A percentile compares a stretch with the other conserved stretches of the same genome.
These are phyloP conservation scores for Lepeophtheirus salmonis DNA, from an alignment of 1,140 invertebrate species.

Conservation along the genomic window DNA sequence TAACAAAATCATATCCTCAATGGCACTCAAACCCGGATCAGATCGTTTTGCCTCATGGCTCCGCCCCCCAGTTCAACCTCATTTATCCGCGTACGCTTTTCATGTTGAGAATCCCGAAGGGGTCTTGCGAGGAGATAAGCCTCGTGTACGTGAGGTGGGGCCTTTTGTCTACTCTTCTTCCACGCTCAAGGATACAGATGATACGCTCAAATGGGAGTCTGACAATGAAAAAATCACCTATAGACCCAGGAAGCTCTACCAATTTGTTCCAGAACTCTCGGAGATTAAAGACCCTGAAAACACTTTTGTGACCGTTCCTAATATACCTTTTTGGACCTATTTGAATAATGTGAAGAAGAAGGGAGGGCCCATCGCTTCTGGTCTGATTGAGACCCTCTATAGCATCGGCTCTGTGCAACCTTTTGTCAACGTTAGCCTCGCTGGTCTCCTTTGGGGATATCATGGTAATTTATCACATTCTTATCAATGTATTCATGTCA, in stretches of 20 bases:
- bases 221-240: conserved; percentile 23
- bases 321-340: conserved; percentile 3
- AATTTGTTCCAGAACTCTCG: neutral
- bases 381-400: neutral
- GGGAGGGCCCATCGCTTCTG: neutral
- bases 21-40: conserved; percentile 1
- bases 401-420: neutral
- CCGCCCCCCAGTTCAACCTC: conserved; percentile 8
- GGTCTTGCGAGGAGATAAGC: conserved; percentile 27
- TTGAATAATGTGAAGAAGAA: neutral
- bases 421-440: conserved; percentile 10
- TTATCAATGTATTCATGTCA: too few species aligned
- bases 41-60: conserved; percentile 10
- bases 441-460: conserved; percentile 16
- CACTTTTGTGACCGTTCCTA: conserved; percentile 11
- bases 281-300: neutral
- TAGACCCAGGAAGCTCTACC: conserved; percentile 16
- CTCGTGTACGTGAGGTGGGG: conserved; percentile 28
- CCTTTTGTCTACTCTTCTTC: conserved; percentile 30
- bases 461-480: too few species aligned
- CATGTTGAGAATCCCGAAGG: conserved; percentile 32
- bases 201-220: conserved; percentile 22
- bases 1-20: neutral
- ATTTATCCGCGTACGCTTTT: conserved; percentile 26
- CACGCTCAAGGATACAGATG: conserved; percentile 22